phyloP scores from a whole-genome alignment of 2,797 vertebrate genomes.

The Propithecus deckenii region DNA sequence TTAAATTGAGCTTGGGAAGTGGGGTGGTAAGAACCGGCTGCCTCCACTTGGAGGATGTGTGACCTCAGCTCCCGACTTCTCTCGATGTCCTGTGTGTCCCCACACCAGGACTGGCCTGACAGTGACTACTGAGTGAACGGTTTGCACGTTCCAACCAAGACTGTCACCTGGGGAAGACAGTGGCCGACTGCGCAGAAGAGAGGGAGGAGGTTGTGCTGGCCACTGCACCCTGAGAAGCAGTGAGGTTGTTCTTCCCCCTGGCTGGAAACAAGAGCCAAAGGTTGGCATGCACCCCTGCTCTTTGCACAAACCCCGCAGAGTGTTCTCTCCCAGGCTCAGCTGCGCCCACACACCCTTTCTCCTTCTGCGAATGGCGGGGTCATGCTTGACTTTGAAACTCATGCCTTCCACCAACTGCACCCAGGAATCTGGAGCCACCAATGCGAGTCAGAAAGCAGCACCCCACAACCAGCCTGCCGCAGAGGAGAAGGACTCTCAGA shows the following conservation, averaged over 20 bases:
- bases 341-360: rapidly evolving
- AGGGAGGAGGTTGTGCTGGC: not conserved
- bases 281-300: rapidly evolving
- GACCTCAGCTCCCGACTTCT: not conserved
- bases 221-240: rapidly evolving
- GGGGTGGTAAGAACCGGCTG: rapidly evolving
- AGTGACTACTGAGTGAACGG: rapidly evolving
- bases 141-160: rapidly evolving
- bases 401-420: rapidly evolving
- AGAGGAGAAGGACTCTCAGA: rapidly evolving
- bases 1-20: not conserved
- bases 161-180: not conserved
- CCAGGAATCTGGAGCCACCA: not conserved
- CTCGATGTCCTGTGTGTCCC: not conserved
- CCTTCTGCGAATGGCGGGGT: no score
- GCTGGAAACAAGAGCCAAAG: not conserved
- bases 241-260: rapidly evolving
- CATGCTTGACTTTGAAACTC: not conserved
- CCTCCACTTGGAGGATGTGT: rapidly evolving
- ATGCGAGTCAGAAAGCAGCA: rapidly evolving
- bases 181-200: rapidly evolving
- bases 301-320: rapidly evolving
- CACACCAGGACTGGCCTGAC: rapidly evolving
- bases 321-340: rapidly evolving
- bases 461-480: rapidly evolving